Base-by-base conservation (phyloP, 2,888 invertebrate genomes). In the Mactromeris polynyma region DNA sequence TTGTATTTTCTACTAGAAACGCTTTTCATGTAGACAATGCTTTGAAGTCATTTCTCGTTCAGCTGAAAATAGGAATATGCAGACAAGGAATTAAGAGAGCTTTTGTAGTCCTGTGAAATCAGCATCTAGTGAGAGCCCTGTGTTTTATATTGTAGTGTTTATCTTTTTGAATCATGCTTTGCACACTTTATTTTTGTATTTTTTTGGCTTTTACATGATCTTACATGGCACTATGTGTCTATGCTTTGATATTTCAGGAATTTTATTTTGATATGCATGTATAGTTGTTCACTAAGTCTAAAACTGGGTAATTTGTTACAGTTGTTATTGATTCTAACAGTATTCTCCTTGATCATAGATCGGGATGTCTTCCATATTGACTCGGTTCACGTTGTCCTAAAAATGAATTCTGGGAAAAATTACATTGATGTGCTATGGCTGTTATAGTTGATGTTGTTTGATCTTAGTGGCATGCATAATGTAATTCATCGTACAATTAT, bases 131-230 rank as follows among this genome's bases (percentile, higher is more conserved):
- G 58, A 64, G 58, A 26, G 58, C 26, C 58, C 26, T 9, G 26
- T 64, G 26, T 64, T 64, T 64, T 64, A 64, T 64, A 64, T 64
- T 64, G n/a, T 1, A 4, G 42, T 4, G 4, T 2, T 46, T 26
- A 26, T 64, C 2, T 64, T 64, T 64, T 64, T 26, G 26, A n/a
- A 64, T 26, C 26, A 26, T 64, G 4, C 58, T 64, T 64, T 64
- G 58, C 58, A 64, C 58, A 64, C 58, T 58, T 64, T 64, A 64
- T 64, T 64, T 64, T 64, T 64, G 58, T 64, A 64, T 1, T 64
- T 51, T 51, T 64, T 64, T 64, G 58, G n/a, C n/a, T 64, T 64
- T 64, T 64, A 26, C 26, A 64, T 64, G 26, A 64, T 26, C n/a
- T 58, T 58, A 26, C 26, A 26, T 64, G 58, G 26, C 58, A 64